Evolutionary conservation across 2,888 invertebrate species (phyloP).

Genomic region (Polydrusus cervinus): DNA sequence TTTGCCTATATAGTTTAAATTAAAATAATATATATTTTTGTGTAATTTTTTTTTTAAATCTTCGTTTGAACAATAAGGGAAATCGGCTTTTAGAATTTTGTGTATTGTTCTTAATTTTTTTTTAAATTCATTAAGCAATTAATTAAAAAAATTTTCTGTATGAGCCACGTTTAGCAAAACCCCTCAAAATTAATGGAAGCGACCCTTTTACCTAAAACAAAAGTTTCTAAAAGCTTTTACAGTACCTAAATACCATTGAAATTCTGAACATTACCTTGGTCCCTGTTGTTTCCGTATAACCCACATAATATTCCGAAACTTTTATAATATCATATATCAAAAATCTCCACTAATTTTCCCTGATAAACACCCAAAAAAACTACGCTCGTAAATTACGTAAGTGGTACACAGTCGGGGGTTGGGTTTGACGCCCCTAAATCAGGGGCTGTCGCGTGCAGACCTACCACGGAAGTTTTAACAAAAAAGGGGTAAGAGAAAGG

Average conservation of each 20-base stretch:
- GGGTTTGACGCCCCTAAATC: slow-evolving; percentile 53
- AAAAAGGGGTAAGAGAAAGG: slow-evolving; percentile 40
- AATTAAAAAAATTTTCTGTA: too few species aligned
- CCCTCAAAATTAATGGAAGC: background rate
- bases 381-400: slow-evolving; percentile 44
- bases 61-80: too few species aligned
- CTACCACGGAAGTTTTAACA: slow-evolving; percentile 34
- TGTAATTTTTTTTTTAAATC: too few species aligned
- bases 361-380: slow-evolving; percentile 43
- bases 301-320: slow-evolving; percentile 26
- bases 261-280: background rate
- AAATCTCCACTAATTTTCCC: slow-evolving; percentile 40
- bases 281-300: background rate
- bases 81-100: too few species aligned
- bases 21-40: too few species aligned
- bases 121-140: too few species aligned
- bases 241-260: background rate
- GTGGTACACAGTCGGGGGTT: slow-evolving; percentile 44
- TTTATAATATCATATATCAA: slow-evolving; percentile 39
- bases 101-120: too few species aligned
- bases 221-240: background rate
- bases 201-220: background rate
- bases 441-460: slow-evolving; percentile 48
- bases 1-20: too few species aligned
- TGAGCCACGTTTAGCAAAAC: too few species aligned